These are phyloP conservation scores for Characodon lateralis DNA, from an alignment of 2,797 vertebrate genomes.

Conservation along the genomic window DNA sequence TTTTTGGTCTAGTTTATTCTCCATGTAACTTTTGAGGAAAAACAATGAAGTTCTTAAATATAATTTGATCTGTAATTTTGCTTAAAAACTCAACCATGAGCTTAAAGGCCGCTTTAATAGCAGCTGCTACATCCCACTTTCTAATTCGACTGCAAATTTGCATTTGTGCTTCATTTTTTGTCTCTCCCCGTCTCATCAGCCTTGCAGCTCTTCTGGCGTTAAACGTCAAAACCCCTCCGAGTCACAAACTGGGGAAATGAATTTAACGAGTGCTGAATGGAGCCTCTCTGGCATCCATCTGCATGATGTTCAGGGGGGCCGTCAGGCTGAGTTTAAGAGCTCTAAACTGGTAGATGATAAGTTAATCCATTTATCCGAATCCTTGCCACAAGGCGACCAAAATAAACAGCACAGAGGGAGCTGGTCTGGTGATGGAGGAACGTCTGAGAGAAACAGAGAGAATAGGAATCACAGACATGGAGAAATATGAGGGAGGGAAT, in stretches of 20 bases:
- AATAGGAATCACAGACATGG: background rate
- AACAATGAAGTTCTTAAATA: background rate
- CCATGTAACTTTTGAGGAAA: background rate
- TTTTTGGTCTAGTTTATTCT: background rate
- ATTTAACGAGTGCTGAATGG: slow-evolving; percentile 47
- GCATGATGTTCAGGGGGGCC: slow-evolving; percentile 53
- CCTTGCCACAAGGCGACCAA: slow-evolving; percentile 52
- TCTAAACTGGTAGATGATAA: slow-evolving; percentile 59
- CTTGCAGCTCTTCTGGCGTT: slow-evolving; percentile 21
- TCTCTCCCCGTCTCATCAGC: background rate
- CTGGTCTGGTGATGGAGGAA: slow-evolving; percentile 33
- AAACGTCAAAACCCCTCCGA: slow-evolving; percentile 20
- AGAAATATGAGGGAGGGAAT: slow-evolving; percentile 12
- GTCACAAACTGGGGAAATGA: slow-evolving; percentile 43
- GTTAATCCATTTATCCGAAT: slow-evolving; percentile 67
- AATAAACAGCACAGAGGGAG: slow-evolving; percentile 47
- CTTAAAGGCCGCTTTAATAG: background rate
- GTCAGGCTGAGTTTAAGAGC: slow-evolving; percentile 59
- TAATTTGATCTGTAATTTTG: background rate
- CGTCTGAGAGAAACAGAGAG: slow-evolving; percentile 10
- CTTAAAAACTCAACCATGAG: background rate
- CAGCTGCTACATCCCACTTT: background rate
- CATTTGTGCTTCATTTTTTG: background rate
- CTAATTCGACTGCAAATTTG: slow-evolving; percentile 3
- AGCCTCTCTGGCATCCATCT: slow-evolving; percentile 46